Evolutionary conservation across 64 coral and sea anemone genomes (phyloP).

Genomic region (Dendronephthya gigantea): DNA sequence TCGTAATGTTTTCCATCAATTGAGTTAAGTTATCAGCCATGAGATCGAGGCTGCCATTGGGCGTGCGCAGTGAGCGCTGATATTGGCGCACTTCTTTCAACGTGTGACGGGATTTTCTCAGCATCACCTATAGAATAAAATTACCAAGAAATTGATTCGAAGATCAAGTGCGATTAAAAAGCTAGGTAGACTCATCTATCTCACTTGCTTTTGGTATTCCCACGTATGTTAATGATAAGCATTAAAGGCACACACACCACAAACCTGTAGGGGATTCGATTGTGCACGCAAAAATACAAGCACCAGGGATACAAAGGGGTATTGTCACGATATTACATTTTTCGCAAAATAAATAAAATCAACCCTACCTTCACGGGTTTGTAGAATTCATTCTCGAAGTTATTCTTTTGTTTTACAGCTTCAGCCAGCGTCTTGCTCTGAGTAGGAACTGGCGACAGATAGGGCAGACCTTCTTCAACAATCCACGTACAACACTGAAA

Average conservation of each 20-base stretch:
- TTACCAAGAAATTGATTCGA: background rate
- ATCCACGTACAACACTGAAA: background rate
- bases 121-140: background rate
- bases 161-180: background rate
- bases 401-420: background rate
- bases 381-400: background rate
- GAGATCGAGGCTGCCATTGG: background rate
- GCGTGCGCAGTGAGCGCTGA: background rate
- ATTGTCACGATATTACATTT: background rate
- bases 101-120: background rate
- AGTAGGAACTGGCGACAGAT: background rate
- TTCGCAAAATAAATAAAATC: background rate
- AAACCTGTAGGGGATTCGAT: too few species aligned
- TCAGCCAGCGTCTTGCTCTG: background rate
- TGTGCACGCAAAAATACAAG: background rate
- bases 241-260: too few species aligned
- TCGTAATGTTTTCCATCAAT: background rate
- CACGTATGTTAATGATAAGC: too few species aligned
- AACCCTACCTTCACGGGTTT: background rate
- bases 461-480: background rate
- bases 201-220: too few species aligned
- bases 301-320: background rate
- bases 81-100: background rate
- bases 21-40: background rate
- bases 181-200: too few species aligned